Conservation (phyloP, 1,140 invertebrate species). For the Maniola jurtina region DNA sequence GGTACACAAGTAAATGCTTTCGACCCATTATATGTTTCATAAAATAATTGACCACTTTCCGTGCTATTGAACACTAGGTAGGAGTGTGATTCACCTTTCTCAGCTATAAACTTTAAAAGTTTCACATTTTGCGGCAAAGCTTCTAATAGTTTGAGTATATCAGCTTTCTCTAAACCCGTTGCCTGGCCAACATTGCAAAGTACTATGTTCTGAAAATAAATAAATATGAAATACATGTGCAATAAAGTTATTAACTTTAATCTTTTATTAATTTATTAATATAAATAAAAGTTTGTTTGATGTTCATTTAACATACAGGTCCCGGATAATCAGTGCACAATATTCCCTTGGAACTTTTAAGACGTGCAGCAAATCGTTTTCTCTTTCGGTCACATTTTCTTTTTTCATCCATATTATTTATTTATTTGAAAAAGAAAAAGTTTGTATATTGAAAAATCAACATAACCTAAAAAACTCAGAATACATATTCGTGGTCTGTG, state of each 20-base stretch:
- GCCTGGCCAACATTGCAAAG: slow-evolving; percentile 70
- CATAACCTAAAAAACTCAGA: background rate
- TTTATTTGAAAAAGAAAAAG: background rate
- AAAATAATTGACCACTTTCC: slow-evolving; percentile 47
- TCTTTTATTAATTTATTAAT: background rate
- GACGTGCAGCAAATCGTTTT: slow-evolving; percentile 56
- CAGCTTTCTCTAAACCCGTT: slow-evolving; percentile 55
- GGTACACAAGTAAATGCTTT: slow-evolving; percentile 40
- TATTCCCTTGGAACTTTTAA: slow-evolving; percentile 56
- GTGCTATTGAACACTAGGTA: slow-evolving; percentile 52
- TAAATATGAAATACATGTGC: no score
- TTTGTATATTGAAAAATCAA: background rate
- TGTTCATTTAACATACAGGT: slow-evolving; percentile 38
- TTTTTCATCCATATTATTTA: slow-evolving; percentile 44
- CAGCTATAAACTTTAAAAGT: slow-evolving; percentile 53
- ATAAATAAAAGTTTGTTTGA: background rate
- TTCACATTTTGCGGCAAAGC: slow-evolving; percentile 28
- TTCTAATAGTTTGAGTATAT: slow-evolving; percentile 40
- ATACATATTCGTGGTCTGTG: no score
- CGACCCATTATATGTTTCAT: slow-evolving; percentile 47
- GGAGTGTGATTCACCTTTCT: slow-evolving; percentile 63
- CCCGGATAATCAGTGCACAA: slow-evolving; percentile 40
- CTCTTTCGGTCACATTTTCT: slow-evolving; percentile 56
- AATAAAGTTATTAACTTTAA: background rate
- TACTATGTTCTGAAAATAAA: slow-evolving; percentile 59